Evolutionary conservation across 2,113 vertebrate genomes (phyloP), one percentile per base, ranked within the genome.

Genomic region (Emydura subglobosa): DNA sequence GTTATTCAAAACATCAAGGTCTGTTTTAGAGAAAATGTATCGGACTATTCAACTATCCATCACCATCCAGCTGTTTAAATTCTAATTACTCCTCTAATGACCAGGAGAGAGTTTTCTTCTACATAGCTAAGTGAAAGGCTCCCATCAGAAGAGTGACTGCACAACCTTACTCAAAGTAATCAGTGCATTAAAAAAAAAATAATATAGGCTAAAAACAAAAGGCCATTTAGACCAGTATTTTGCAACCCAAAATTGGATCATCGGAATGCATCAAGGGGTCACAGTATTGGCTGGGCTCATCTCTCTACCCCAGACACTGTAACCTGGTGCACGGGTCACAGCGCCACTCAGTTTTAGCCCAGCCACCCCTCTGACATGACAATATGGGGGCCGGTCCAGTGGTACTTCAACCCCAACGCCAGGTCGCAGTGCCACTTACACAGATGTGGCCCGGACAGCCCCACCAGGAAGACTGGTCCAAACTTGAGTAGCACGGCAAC

Each of bases 51-150:
- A 94, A 91, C 94, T 94, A 96, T 21, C 93, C 34, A 72, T 72
- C 65, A 94, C 78, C 88, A 92, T 81, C 89, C 22, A 82, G 90
- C 82, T 82, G 91, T 90, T 92, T 94, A 94, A 80, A 94, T 94
- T 94, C 85, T 83, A 94, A 96, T 97, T 83, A 96, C 88, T 97
- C 91, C 90, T 93, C 68, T 76, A 90, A 72, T 85, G 87, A 85
- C 57, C 95, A 85, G 91, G 22, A 34, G 79, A 85, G 27, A 47
- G 55, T 78, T 83, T 89, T 68, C 19, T 10, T 19, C 34, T 39
- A 72, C 19, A 72, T 39, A 72, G n/a, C 19, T 39, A 39, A 72
- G n/a, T n/a, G 1, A 25, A 93, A 91, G 86, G n/a, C 1, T 3
- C 79, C 19, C 87, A 47, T 50, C 74, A 78, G 51, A 86, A 93